A percentile compares a stretch with the other conserved stretches of the same genome.
Conservation (phyloP, 2,113 vertebrate genomes). For the Microtus ochrogaster region DNA sequence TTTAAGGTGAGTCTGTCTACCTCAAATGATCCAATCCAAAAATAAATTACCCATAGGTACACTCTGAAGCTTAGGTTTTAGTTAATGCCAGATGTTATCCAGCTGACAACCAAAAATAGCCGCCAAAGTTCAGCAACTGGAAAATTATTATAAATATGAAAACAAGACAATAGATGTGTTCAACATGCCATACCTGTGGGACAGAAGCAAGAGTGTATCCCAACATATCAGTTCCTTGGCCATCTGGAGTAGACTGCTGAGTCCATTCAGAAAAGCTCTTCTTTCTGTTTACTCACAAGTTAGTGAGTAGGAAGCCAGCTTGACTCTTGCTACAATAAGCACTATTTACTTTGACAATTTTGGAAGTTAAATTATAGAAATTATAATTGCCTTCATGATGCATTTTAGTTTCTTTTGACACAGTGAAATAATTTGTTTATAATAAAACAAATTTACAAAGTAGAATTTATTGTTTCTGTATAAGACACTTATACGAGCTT, state of each 20-base stretch:
- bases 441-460: conserved; percentile 48
- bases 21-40: neutral
- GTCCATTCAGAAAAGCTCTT: neutral
- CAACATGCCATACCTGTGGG: neutral
- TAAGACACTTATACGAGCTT: conserved; percentile 37
- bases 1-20: neutral
- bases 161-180: conserved; percentile 4
- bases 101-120: neutral
- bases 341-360: conserved; percentile 22
- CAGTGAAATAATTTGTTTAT: conserved; percentile 39
- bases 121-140: neutral
- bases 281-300: neutral
- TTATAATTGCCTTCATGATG: conserved; percentile 30
- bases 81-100: neutral
- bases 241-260: neutral
- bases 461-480: neutral
- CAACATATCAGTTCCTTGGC: neutral
- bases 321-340: conserved; percentile 5
- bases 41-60: neutral
- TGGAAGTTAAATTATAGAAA: conserved; percentile 34
- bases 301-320: neutral
- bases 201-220: neutral
- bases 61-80: neutral
- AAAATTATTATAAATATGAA: neutral
- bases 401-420: conserved; percentile 43